These are phyloP conservation scores for Sweltsa coloradensis DNA, from an alignment of 1,140 invertebrate genomes.

Conservation along the genomic window DNA sequence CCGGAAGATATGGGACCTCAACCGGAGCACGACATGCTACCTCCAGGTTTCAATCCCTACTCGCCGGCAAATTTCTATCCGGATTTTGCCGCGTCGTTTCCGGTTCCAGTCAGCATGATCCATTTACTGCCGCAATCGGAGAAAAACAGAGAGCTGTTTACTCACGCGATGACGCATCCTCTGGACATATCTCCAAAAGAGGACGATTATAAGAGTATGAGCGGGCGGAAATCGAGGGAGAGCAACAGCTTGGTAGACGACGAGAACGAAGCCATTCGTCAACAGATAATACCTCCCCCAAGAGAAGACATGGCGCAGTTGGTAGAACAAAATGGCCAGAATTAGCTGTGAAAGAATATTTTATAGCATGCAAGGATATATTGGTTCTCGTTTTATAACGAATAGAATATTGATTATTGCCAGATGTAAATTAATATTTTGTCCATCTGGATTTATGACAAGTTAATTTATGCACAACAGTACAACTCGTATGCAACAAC, in stretches of 20 bases:
- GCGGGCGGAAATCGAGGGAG: slow-evolving; percentile 46
- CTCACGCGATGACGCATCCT: slow-evolving; percentile 34
- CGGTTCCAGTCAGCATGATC: slow-evolving; percentile 70
- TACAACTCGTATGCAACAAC: too few species aligned
- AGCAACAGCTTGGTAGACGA: slow-evolving; percentile 17
- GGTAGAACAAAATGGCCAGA: slow-evolving; percentile 14
- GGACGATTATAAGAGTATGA: slow-evolving; percentile 51
- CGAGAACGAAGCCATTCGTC: background rate
- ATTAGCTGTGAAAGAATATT: slow-evolving; percentile 8
- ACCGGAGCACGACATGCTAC: slow-evolving; percentile 13
- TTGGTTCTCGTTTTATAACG: background rate
- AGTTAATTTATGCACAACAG: too few species aligned
- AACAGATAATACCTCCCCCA: background rate
- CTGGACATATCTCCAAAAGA: slow-evolving; percentile 37
- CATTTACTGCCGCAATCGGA: slow-evolving; percentile 65
- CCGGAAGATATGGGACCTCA: slow-evolving; percentile 5
- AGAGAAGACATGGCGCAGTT: slow-evolving; percentile 9
- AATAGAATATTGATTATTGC: background rate
- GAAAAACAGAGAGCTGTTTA: slow-evolving; percentile 45
- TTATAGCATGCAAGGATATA: background rate
- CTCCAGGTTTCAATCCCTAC: slow-evolving; percentile 50
- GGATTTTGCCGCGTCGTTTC: slow-evolving; percentile 63
- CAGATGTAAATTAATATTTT: too few species aligned
- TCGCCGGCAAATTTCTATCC: slow-evolving; percentile 53
- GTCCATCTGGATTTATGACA: too few species aligned